Conservation (phyloP, 30 jellyfish, hydroid and myxozoan genomes). For the Phacellophora camtschatica region DNA sequence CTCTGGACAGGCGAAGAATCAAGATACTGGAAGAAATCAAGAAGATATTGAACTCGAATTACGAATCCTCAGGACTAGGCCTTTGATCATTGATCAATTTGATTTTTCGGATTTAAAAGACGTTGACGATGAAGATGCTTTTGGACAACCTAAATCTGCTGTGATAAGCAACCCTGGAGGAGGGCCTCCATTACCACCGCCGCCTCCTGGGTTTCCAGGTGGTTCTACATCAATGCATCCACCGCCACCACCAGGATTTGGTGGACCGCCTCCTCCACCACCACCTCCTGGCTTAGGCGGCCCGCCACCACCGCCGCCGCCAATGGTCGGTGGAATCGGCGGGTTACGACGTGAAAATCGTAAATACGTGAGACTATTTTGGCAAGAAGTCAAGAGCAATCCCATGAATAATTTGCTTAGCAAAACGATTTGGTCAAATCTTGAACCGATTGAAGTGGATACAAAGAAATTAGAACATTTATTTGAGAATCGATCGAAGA, state of each 20-base stretch:
- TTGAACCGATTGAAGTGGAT: constrained; percentile 91
- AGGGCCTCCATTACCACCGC: constrained; percentile 89
- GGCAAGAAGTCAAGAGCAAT: constrained; percentile 92
- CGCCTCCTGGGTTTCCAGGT: constrained; percentile 76
- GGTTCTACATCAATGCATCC: constrained; percentile 72
- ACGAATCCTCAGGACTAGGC: constrained; percentile 85
- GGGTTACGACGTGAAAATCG: constrained; percentile 68
- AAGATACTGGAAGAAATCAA: constrained; percentile 53
- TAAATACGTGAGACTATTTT: constrained; percentile 88
- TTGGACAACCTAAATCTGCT: constrained; percentile 68
- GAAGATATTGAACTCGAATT: constrained; percentile 93
- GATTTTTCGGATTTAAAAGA: constrained; percentile 94
- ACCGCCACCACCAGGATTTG: constrained; percentile 95
- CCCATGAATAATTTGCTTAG: constrained; percentile 52
- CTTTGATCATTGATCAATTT: constrained; percentile 74
- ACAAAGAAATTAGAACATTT: constrained; percentile 95
- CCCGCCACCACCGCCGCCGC: constrained; percentile 84
- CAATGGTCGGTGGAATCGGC: constrained; percentile 51
- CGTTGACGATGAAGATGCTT: constrained; percentile 90
- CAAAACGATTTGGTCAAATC: constrained; percentile 85
- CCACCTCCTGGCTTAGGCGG: constrained; percentile 61
- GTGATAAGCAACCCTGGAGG: constrained; percentile 21
- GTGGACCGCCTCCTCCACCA: constrained; percentile 77
- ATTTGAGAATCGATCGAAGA: constrained; percentile 88
- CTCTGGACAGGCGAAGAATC: constrained; percentile 16